Base-by-base conservation (phyloP, 2,113 vertebrate genomes). In the Geococcyx californianus region DNA sequence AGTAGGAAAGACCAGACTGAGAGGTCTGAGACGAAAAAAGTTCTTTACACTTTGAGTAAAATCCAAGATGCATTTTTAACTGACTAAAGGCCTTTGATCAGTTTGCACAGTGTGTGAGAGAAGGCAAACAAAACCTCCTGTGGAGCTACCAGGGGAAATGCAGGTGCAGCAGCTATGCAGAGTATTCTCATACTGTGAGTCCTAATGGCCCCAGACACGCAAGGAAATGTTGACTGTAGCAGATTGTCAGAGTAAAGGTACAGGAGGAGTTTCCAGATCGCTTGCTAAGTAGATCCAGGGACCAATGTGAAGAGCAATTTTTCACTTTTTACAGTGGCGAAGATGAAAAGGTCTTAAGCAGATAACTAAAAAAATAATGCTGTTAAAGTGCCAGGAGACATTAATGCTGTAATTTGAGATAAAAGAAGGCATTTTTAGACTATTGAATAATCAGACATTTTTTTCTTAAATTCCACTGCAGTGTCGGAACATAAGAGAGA, bases 111-210 rank as follows among this genome's bases (percentile, higher is more conserved):
- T 59, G 76, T 56, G 64, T 0, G 0, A 93, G 73, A 92, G 69
- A 75, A 87, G 76, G 62, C 91, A 92, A 94, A 95, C 80, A 91
- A 95, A 94, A 84, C 84, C 94, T 95, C 94, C 95, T 81, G 91
- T 90, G 83, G 84, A 94, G 73, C 89, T 96, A 92, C 84, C 93
- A 93, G 58, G 89, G 86, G 84, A 92, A 94, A 92, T 78, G 89
- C 96, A 95, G 93, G 91, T 96, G 91, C 87, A 84, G 87, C 77
- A 87, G 84, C 80, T 92, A 70, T 47, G 77, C 52, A 52, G 60
- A 92, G 8, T 25, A n/a, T 94, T 90, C 60, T 91, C 84, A 36
- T 59, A 89, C 73, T 81, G 60, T 25, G 87, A 89, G 80, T 92
- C 52, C 62, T 89, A 64, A 64, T 44, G 56, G 84, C 42, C 52